Percentiles rank a stretch among this genome's conserved stretches.
Conservation (phyloP, 2,797 vertebrate genomes). For the Anas flavirostris region DNA sequence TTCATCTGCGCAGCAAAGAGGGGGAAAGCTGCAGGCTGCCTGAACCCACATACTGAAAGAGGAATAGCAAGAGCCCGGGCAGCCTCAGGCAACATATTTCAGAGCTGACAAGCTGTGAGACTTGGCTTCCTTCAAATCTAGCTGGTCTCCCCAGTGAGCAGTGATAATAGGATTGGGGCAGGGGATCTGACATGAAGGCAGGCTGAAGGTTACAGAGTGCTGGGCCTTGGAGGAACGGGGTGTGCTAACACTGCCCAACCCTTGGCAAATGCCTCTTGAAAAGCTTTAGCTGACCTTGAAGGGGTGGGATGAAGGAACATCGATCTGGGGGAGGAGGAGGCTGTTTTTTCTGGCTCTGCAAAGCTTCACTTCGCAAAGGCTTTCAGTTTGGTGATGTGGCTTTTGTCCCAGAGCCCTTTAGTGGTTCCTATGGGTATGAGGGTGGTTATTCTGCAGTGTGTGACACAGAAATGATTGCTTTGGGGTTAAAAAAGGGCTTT, state of each 20-base stretch:
- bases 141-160: slow-evolving; percentile 30
- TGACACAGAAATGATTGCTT: background rate
- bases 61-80: slow-evolving; percentile 1
- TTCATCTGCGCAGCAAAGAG: background rate
- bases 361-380: background rate
- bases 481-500: background rate
- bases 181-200: slow-evolving; percentile 25
- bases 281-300: slow-evolving; percentile 34
- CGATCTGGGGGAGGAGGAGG: background rate
- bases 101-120: slow-evolving; percentile 41
- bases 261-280: background rate
- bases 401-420: background rate
- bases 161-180: slow-evolving; percentile 11
- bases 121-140: slow-evolving; percentile 35
- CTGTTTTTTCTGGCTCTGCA: background rate
- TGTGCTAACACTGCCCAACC: background rate
- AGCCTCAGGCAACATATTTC: slow-evolving; percentile 44
- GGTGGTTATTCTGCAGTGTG: background rate
- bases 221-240: background rate
- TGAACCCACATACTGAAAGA: background rate
- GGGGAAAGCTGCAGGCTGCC: slow-evolving; percentile 4
- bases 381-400: background rate
- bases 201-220: background rate
- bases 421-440: background rate
- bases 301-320: background rate